Conservation (phyloP, 1,140 invertebrate genomes). For the Cherax quadricarinatus region DNA sequence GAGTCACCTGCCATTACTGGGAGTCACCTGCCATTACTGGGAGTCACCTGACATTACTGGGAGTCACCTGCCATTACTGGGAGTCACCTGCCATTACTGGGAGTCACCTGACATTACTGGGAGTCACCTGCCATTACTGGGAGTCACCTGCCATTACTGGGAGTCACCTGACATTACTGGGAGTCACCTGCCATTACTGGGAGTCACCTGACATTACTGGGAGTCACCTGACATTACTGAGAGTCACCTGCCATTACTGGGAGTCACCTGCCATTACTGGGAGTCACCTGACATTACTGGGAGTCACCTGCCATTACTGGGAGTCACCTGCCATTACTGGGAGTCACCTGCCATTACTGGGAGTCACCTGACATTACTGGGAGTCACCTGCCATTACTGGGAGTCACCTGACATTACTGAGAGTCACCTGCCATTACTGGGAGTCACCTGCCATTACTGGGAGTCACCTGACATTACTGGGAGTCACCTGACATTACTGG, state of each 20-base stretch:
- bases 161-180: slow-evolving; percentile 79
- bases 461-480: slow-evolving; percentile 79
- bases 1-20: slow-evolving; percentile 79
- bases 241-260: slow-evolving; percentile 79
- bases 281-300: slow-evolving; percentile 79
- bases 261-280: slow-evolving; percentile 79
- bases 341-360: slow-evolving; percentile 79
- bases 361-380: slow-evolving; percentile 79
- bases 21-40: slow-evolving; percentile 79
- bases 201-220: slow-evolving; percentile 79
- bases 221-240: slow-evolving; percentile 79
- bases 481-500: slow-evolving; percentile 79
- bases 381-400: slow-evolving; percentile 79
- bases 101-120: slow-evolving; percentile 79
- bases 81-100: slow-evolving; percentile 79
- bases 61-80: slow-evolving; percentile 79
- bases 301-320: slow-evolving; percentile 79
- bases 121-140: slow-evolving; percentile 79
- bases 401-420: slow-evolving; percentile 79
- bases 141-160: slow-evolving; percentile 79
- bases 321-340: slow-evolving; percentile 79
- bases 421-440: slow-evolving; percentile 79
- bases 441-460: slow-evolving; percentile 79
- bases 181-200: slow-evolving; percentile 79
- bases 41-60: slow-evolving; percentile 79